Evolutionary conservation across 2,797 vertebrate genomes (phyloP).

Genomic region (Thripadectes ignobilis): DNA sequence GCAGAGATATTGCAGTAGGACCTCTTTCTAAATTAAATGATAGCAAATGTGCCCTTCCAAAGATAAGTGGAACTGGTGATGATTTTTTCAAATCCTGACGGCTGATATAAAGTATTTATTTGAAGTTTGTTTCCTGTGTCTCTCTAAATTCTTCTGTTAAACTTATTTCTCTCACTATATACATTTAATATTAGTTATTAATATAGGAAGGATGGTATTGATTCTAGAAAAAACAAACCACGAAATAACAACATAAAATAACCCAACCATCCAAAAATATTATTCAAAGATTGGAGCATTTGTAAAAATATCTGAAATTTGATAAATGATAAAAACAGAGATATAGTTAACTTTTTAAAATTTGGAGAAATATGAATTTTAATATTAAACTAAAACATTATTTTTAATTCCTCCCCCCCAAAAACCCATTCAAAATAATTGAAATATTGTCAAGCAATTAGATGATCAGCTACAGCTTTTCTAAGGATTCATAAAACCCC

Average conservation of each 20-base stretch:
- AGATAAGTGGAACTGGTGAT: background rate
- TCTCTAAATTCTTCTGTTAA: background rate
- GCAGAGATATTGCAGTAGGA: background rate
- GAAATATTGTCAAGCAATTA: background rate
- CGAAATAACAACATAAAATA: background rate
- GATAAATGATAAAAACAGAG: background rate
- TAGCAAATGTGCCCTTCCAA: background rate
- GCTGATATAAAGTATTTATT: background rate
- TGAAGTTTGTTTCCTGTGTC: background rate
- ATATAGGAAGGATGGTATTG: background rate
- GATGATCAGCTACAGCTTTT: background rate
- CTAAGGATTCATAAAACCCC: background rate
- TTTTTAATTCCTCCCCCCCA: background rate
- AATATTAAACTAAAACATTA: background rate
- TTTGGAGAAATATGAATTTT: background rate
- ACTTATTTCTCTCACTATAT: background rate
- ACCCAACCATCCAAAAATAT: rapidly evolving
- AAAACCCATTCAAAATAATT: background rate
- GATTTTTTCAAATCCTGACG: background rate
- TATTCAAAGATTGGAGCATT: background rate
- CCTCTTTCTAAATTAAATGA: background rate
- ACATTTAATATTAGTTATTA: background rate
- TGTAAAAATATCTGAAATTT: background rate
- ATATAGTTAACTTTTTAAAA: background rate
- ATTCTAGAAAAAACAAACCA: background rate